A percentile compares a stretch with the other conserved stretches of the same genome.
phyloP scores from a whole-genome alignment of 2,797 vertebrate genomes.

The Salmo trutta region DNA sequence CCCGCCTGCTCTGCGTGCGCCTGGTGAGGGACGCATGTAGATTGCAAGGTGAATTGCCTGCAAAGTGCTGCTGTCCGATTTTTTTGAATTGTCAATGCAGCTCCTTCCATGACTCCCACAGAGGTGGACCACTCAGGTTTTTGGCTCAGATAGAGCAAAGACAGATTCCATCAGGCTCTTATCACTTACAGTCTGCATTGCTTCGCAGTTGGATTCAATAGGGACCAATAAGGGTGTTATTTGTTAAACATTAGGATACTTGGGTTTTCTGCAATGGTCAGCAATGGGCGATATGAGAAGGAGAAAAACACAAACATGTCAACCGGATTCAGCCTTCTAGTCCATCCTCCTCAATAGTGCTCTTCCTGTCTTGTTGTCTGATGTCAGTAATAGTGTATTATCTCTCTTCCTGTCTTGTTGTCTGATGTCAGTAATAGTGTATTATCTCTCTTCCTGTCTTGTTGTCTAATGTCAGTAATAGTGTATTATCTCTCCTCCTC shows the following conservation, averaged over 20 bases:
- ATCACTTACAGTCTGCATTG: slow-evolving; percentile 88
- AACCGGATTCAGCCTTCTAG: slow-evolving; percentile 43
- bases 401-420: too few relatives aligned
- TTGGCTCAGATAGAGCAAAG: slow-evolving; percentile 79
- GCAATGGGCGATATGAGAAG: slow-evolving; percentile 69
- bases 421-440: neutral
- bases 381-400: too few relatives aligned
- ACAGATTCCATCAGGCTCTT: slow-evolving; percentile 87
- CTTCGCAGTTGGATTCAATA: slow-evolving; percentile 86
- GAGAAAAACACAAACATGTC: slow-evolving; percentile 58
- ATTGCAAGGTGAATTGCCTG: slow-evolving; percentile 73
- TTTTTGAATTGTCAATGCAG: slow-evolving; percentile 70
- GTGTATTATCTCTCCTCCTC: too few relatives aligned
- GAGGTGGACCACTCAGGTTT: slow-evolving; percentile 57
- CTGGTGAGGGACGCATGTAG: slow-evolving; percentile 64
- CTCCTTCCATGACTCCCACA: slow-evolving; percentile 60
- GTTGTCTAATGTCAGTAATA: too few relatives aligned
- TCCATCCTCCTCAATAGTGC: neutral
- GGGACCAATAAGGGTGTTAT: slow-evolving; percentile 85
- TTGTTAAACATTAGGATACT: slow-evolving; percentile 89
- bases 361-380: too few relatives aligned
- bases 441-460: too few relatives aligned
- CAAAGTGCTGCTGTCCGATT: slow-evolving; percentile 63
- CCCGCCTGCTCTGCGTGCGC: slow-evolving; percentile 22
- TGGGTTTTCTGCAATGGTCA: slow-evolving; percentile 88